phyloP scores from a whole-genome alignment of 2,888 invertebrate species.

The Timema podura region DNA sequence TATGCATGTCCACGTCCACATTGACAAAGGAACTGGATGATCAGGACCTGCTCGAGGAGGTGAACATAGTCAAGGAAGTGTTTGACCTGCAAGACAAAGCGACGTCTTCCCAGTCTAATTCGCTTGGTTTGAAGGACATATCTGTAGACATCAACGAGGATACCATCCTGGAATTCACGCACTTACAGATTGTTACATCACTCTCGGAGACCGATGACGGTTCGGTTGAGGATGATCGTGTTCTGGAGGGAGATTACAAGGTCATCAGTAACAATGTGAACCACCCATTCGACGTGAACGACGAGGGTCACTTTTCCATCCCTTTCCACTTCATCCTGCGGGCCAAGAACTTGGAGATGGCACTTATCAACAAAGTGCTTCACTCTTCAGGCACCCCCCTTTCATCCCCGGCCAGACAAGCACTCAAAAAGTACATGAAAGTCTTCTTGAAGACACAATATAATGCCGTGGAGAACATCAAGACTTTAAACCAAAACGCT shows the following conservation, averaged over 20 bases:
- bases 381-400: not conserved
- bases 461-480: not conserved
- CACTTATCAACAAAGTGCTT: not conserved
- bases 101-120: too few species aligned
- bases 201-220: too few species aligned
- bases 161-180: constrained; percentile 7
- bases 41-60: too few species aligned
- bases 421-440: not conserved
- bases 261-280: constrained; percentile 10
- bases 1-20: too few species aligned
- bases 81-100: too few species aligned
- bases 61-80: too few species aligned
- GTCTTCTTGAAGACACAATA: not conserved
- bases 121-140: not conserved
- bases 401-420: not conserved
- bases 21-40: too few species aligned
- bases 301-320: constrained; percentile 6
- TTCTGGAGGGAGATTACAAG: constrained; percentile 13
- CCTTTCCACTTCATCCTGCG: not conserved
- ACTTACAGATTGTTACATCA: not conserved
- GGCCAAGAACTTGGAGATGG: not conserved
- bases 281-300: too few species aligned
- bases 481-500: too few species aligned
- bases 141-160: constrained; percentile 10
- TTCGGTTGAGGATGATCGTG: not conserved